Evolutionary conservation across 2,113 vertebrate species (phyloP), one percentile per base, ranked within the genome.

Genomic region (Prietella phreatophila): DNA sequence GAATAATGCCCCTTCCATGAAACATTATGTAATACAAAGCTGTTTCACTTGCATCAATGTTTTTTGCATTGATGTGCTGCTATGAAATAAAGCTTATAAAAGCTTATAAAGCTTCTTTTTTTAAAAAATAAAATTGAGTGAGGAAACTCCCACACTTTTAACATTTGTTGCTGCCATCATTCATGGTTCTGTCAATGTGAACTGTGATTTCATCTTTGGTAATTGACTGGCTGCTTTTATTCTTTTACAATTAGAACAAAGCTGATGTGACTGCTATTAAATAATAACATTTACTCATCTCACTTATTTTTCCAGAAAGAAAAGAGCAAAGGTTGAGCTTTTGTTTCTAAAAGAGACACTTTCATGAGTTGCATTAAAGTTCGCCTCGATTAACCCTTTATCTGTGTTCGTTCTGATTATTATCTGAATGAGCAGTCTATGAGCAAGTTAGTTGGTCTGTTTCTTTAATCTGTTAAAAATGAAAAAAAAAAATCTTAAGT

Each of bases 111-210:
- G n/a, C n/a, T 75, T 75, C 25, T 42, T 47, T 42, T 39, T 36
- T 36, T 36, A 1, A n/a, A n/a, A n/a, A n/a, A n/a, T n/a, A n/a
- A n/a, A 2, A 2, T 30, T 73, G 33, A 22, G 36, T 75, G 36
- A 42, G 39, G 71, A 42, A 75, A 75, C 71, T 75, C 71, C 36
- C 8, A 75, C 20, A 42, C 42, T 78, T 78, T 73, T 20, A 42
- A 75, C 39, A 76, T 76, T 76, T 78, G 75, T n/a, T 53, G 25
- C 47, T 25, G 22, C 25, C 75, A 78, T 78, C 73, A 53, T n/a
- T 78, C 22, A 78, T 1, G 42, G 22, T n/a, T 53, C 5, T 50
- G 42, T 78, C 25, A 11, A 10, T 11, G 39, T 71, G 69, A 8
- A 47, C 47, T 47, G 19, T 47, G 73, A 76, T 47, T 76, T 47